phyloP scores from a whole-genome alignment of 2,888 invertebrate species.

The Oxycera nigricornis region DNA sequence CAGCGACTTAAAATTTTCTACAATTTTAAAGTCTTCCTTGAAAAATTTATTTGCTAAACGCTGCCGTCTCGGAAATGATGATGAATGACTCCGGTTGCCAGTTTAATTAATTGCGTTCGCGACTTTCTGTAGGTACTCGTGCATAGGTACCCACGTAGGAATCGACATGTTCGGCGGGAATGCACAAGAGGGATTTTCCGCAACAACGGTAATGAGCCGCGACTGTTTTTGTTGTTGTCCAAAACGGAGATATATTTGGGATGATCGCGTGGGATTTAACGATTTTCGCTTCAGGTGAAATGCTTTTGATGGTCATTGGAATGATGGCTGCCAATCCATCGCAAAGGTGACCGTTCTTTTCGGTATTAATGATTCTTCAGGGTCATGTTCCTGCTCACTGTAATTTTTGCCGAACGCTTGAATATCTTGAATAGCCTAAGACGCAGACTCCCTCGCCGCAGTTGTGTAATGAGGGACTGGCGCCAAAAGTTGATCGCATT shows the following conservation, averaged over 20 bases:
- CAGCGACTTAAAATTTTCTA: constrained; percentile 33
- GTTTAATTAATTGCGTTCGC: constrained; percentile 38
- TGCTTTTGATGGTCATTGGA: too few species aligned
- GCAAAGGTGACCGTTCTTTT: too few species aligned
- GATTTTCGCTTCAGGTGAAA: too few species aligned
- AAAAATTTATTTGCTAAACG: constrained; percentile 37
- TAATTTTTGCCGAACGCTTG: too few species aligned
- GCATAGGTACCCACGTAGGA: not conserved
- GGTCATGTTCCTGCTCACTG: too few species aligned
- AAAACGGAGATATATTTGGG: not conserved
- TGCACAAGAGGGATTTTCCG: not conserved
- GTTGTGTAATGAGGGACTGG: not conserved
- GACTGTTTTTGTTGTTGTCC: not conserved
- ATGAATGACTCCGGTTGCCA: constrained; percentile 39
- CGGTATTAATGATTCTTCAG: too few species aligned
- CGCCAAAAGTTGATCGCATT: not conserved
- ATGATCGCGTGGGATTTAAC: too few species aligned
- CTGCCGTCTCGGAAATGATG: constrained; percentile 19
- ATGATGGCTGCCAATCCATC: too few species aligned
- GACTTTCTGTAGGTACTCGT: constrained; percentile 13
- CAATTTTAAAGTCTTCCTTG: constrained; percentile 27
- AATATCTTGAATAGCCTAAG: too few species aligned
- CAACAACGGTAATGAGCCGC: not conserved
- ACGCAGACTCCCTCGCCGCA: not conserved
- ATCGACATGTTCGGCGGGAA: not conserved